These are phyloP conservation scores for Dascillus cervinus DNA, from an alignment of 2,888 invertebrate genomes.

Conservation along the genomic window DNA sequence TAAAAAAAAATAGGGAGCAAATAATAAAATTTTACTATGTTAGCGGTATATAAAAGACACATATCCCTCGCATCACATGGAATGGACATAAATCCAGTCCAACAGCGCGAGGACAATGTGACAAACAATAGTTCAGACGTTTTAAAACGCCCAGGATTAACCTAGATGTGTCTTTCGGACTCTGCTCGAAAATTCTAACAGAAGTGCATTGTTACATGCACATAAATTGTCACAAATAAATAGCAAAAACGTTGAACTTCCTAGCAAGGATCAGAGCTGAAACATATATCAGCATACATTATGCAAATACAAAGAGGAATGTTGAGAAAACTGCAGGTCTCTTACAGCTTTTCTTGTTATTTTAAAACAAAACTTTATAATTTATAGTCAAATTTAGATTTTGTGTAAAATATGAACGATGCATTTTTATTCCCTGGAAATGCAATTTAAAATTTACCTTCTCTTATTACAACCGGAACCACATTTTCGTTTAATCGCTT, in stretches of 20 bases:
- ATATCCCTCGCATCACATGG: conserved; percentile 3
- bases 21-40: too few species aligned
- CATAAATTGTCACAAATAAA: conserved; percentile 32
- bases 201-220: conserved; percentile 29
- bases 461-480: too few species aligned
- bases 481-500: too few species aligned
- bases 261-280: conserved; percentile 27
- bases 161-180: conserved; percentile 16
- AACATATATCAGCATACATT: conserved; percentile 31
- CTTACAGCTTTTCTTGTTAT: conserved; percentile 17
- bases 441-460: too few species aligned
- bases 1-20: too few species aligned
- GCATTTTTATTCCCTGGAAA: conserved; percentile 15
- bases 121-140: conserved; percentile 5
- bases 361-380: conserved; percentile 28
- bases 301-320: conserved; percentile 24
- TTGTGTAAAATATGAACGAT: conserved; percentile 25
- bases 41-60: conserved; percentile 8
- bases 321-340: conserved; percentile 20
- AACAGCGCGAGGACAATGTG: conserved; percentile 10
- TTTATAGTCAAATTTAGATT: conserved; percentile 29
- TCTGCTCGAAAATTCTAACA: conserved; percentile 13
- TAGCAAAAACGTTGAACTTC: conserved; percentile 22
- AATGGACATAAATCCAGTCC: conserved; percentile 9
- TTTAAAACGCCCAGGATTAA: conserved; percentile 14